These are phyloP conservation scores for Amorpha juglandis DNA, from an alignment of 2,888 invertebrate genomes.

Conservation along the genomic window DNA sequence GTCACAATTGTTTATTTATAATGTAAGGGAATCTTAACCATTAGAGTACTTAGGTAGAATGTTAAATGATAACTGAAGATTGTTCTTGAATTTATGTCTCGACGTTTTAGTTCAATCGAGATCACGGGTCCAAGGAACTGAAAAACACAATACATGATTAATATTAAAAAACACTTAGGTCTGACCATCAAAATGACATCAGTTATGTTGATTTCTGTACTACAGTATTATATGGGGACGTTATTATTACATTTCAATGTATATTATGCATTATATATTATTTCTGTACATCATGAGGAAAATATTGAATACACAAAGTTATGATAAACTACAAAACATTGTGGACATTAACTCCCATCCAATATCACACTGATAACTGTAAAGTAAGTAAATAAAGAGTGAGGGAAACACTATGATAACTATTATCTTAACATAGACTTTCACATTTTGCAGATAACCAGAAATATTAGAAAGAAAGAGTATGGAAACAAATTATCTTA, in stretches of 20 bases:
- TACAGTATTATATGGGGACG: too few relatives aligned
- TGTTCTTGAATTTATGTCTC: conserved; percentile 74
- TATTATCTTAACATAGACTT: neutral
- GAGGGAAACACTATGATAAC: neutral
- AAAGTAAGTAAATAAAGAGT: neutral
- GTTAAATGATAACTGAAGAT: conserved; percentile 83
- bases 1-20: conserved; percentile 69
- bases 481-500: neutral
- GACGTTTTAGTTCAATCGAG: conserved; percentile 62
- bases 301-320: neutral
- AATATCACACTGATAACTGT: neutral
- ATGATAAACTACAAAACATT: neutral
- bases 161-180: neutral
- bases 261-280: neutral
- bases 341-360: too few relatives aligned
- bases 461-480: neutral
- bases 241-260: too few relatives aligned
- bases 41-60: conserved; percentile 80
- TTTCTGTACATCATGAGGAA: neutral
- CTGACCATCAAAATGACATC: neutral
- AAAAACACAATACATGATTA: conserved; percentile 47
- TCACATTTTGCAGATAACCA: neutral
- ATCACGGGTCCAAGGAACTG: conserved; percentile 72
- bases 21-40: conserved; percentile 69
- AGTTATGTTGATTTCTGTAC: too few relatives aligned